Evolutionary conservation across 1,140 invertebrate genomes (phyloP).

Genomic region (Philotrypesis tridentata): DNA sequence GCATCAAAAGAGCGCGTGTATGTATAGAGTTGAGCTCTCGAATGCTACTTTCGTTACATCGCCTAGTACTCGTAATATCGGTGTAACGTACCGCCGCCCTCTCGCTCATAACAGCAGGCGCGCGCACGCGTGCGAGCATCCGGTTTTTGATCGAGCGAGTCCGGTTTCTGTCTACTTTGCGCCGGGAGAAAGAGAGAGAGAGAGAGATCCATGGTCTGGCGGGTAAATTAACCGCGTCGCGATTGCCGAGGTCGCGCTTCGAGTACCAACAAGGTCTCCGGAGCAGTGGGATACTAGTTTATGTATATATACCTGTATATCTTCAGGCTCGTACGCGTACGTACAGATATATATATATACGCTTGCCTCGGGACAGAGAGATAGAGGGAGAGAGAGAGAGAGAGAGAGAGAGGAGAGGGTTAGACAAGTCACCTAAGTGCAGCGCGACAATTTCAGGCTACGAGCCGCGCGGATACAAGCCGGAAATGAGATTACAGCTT

Average conservation of each 20-base stretch:
- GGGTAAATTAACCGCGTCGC: slow-evolving; percentile 69
- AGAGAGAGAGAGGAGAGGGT: neutral
- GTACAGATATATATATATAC: too few species aligned
- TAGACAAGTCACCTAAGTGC: slow-evolving; percentile 58
- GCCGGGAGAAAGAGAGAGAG: neutral
- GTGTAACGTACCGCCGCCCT: too few species aligned
- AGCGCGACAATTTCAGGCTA: slow-evolving; percentile 35
- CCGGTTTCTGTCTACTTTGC: slow-evolving; percentile 4
- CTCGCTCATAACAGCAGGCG: neutral
- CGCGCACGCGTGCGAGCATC: neutral
- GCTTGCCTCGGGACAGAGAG: neutral
- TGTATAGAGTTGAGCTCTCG: neutral
- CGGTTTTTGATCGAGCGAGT: slow-evolving; percentile 17
- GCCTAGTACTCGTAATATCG: too few species aligned
- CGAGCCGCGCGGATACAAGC: neutral
- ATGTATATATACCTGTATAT: too few species aligned
- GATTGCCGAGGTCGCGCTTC: slow-evolving; percentile 64
- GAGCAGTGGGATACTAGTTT: slow-evolving; percentile 60
- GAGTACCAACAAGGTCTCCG: slow-evolving; percentile 67
- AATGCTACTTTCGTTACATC: neutral
- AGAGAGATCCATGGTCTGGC: slow-evolving; percentile 59
- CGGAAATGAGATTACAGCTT: slow-evolving; percentile 40
- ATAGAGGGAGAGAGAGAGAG: neutral
- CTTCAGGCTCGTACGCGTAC: neutral
- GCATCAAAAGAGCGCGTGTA: neutral